Conservation (phyloP, 2,797 vertebrate species). For the Syngnathus rostellatus region DNA sequence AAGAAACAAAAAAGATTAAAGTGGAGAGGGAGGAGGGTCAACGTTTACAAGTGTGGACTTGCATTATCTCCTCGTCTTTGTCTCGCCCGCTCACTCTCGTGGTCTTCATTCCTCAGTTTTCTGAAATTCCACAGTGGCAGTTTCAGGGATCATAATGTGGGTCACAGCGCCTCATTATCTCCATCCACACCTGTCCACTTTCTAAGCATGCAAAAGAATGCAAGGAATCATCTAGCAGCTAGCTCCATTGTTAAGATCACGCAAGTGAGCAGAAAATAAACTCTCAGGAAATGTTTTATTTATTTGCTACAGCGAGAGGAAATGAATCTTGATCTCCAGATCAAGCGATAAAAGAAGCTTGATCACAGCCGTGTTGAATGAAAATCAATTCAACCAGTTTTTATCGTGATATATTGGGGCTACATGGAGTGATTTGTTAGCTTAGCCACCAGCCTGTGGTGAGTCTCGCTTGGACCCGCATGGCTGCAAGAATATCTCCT, state of each 20-base stretch:
- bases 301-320: slow-evolving; percentile 29
- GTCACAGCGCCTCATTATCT: slow-evolving; percentile 20
- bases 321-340: slow-evolving; percentile 22
- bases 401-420: not conserved
- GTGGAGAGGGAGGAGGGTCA: slow-evolving; percentile 7
- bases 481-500: slow-evolving; percentile 19
- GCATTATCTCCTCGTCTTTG: slow-evolving; percentile 23
- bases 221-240: slow-evolving; percentile 2
- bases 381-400: not conserved
- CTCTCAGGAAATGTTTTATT: slow-evolving; percentile 9
- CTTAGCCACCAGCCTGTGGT: not conserved
- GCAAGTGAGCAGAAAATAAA: not conserved
- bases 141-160: slow-evolving; percentile 14
- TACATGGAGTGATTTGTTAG: not conserved
- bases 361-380: not conserved
- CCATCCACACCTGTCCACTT: slow-evolving; percentile 50
- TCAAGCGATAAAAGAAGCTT: slow-evolving; percentile 2
- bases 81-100: slow-evolving; percentile 23
- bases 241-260: too few relatives aligned
- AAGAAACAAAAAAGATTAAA: slow-evolving; percentile 4
- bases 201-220: slow-evolving; percentile 28
- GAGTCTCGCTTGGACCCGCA: slow-evolving; percentile 8
- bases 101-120: slow-evolving; percentile 23
- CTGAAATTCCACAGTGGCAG: slow-evolving; percentile 51
- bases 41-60: slow-evolving; percentile 34